Percentiles rank a stretch among this genome's conserved stretches.
These are phyloP conservation scores for Crax fasciolata DNA, from an alignment of 2,797 vertebrate species.

Conservation along the genomic window DNA sequence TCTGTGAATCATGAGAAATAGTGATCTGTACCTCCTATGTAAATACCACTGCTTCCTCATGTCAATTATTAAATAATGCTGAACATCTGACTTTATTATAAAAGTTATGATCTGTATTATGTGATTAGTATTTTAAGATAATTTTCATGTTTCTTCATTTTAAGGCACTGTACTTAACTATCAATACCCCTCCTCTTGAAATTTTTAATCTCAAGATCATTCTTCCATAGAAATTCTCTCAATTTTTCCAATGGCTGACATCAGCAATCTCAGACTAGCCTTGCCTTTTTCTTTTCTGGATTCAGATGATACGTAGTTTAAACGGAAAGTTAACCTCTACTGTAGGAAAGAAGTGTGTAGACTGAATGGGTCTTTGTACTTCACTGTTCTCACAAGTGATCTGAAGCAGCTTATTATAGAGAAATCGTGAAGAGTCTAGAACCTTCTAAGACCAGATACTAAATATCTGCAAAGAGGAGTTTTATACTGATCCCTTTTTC, in stretches of 20 bases:
- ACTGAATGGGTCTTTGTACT: background rate
- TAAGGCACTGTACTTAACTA: background rate
- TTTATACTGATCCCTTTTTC: background rate
- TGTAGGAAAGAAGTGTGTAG: background rate
- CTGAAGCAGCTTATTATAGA: background rate
- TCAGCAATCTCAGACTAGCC: background rate
- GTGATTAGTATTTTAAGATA: background rate
- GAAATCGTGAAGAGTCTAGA: background rate
- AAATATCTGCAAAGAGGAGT: background rate
- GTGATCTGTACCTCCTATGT: background rate
- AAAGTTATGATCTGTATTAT: background rate
- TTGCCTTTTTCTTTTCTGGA: background rate
- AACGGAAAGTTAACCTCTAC: background rate
- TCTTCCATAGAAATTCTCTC: background rate
- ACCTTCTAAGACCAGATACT: background rate
- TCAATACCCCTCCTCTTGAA: background rate
- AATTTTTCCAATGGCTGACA: background rate
- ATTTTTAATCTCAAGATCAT: background rate
- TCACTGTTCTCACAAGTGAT: background rate
- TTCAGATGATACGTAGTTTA: background rate
- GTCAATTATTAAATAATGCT: conserved; percentile 11
- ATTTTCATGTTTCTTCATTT: background rate
- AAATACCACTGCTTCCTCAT: conserved; percentile 6
- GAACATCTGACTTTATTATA: conserved; percentile 17
- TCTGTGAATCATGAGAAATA: conserved; percentile 46